Conservation (phyloP, 2,888 invertebrate species). For the Drosophila nigricruria region DNA sequence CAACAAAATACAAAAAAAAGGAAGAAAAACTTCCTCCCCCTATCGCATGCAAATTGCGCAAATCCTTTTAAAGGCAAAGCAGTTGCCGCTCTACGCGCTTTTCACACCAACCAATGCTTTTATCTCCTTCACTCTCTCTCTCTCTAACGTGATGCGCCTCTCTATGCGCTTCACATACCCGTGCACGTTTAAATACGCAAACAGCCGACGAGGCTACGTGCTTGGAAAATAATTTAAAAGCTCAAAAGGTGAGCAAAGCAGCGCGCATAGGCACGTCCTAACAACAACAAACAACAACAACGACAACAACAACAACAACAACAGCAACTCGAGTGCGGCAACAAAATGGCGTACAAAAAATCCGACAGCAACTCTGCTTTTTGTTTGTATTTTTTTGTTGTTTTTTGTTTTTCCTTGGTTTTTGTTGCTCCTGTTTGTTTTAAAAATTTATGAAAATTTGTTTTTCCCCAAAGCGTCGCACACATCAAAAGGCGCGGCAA, state of each 20-base stretch:
- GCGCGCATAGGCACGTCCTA: conserved; percentile 77
- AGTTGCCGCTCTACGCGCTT: conserved; percentile 61
- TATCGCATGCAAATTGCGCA: conserved; percentile 75
- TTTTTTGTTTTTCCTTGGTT: conserved; percentile 10
- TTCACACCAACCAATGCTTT: conserved; percentile 31
- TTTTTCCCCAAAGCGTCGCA: conserved; percentile 67
- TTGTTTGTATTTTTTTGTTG: conserved; percentile 18
- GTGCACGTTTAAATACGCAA: conserved; percentile 79
- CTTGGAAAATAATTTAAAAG: conserved; percentile 83
- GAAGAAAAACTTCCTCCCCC: conserved; percentile 8
- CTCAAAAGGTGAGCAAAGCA: conserved; percentile 82
- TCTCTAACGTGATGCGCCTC: conserved; percentile 6
- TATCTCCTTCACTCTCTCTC: conserved; percentile 6
- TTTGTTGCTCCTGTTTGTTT: conserved; percentile 65
- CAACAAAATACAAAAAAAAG: conserved; percentile 3
- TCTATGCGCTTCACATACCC: conserved; percentile 14
- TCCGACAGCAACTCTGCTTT: conserved; percentile 33
- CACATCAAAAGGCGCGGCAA: conserved; percentile 50
- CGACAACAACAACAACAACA: conserved; percentile 12
- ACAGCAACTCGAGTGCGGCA: conserved; percentile 39
- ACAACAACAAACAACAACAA: conserved; percentile 31
- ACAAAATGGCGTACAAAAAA: conserved; percentile 74
- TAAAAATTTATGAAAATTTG: conserved; percentile 82
- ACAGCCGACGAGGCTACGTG: conserved; percentile 79
- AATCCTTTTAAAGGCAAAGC: conserved; percentile 81